These are phyloP conservation scores for Calyptommatus sinebrachiatus DNA, from an alignment of 2,113 vertebrate genomes.

Conservation along the genomic window DNA sequence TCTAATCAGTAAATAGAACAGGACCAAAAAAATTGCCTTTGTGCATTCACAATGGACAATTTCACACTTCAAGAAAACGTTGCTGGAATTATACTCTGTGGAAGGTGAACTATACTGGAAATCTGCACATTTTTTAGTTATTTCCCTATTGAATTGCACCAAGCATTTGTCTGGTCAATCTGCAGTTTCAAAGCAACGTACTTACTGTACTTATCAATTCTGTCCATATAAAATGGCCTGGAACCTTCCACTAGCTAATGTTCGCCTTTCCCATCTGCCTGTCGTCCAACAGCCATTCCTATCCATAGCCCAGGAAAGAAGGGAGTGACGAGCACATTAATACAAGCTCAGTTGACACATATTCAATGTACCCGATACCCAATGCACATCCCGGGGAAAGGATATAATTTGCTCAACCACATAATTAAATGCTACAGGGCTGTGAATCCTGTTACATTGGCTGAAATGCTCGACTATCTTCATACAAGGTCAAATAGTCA, in stretches of 20 bases:
- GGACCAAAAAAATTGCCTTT: neutral
- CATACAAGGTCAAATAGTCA: conserved; percentile 21
- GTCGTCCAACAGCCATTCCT: conserved; percentile 46
- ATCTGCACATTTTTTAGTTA: neutral
- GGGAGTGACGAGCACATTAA: conserved; percentile 36
- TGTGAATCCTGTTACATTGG: conserved; percentile 56
- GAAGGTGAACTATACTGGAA: neutral
- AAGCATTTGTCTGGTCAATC: neutral
- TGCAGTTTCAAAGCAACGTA: conserved; percentile 34
- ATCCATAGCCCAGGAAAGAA: conserved; percentile 18
- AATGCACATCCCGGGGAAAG: conserved; percentile 56
- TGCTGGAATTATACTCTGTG: neutral
- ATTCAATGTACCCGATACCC: conserved; percentile 70
- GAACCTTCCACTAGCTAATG: neutral
- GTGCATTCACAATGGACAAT: neutral
- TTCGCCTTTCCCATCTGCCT: conserved; percentile 29
- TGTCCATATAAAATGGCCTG: conserved; percentile 9
- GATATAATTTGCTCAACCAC: conserved; percentile 66
- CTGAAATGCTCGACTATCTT: conserved; percentile 52
- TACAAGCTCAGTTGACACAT: conserved; percentile 69
- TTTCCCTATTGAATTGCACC: neutral
- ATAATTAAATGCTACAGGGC: conserved; percentile 78
- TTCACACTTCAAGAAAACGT: neutral
- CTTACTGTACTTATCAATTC: conserved; percentile 20
- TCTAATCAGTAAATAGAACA: accelerated